phyloP scores from a whole-genome alignment of 37 sponge, comb jelly and placozoan genomes.

The Cladorhizidae sp. region DNA sequence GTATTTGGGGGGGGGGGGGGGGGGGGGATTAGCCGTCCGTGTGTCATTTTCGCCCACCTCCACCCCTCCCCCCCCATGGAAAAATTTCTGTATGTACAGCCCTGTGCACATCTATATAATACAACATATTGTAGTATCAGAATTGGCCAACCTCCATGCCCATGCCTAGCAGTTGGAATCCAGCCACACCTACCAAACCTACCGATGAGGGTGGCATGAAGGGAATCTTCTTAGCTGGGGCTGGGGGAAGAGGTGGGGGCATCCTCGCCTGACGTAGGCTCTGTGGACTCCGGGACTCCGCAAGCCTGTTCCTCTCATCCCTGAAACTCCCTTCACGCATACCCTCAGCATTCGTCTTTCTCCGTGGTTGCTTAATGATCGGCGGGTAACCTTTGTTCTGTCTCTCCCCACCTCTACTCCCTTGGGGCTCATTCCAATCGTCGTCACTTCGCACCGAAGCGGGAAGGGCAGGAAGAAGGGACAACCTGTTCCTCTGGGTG shows the following conservation, averaged over 20 bases:
- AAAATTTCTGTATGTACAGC: background rate
- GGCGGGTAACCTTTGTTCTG: background rate
- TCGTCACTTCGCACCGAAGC: background rate
- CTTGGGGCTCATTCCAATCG: background rate
- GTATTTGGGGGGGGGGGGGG: too few species aligned
- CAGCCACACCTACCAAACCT: too few species aligned
- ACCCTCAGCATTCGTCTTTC: background rate
- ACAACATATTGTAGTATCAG: background rate
- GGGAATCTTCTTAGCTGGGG: background rate
- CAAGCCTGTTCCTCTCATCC: background rate
- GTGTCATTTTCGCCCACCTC: too few species aligned
- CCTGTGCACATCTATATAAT: background rate
- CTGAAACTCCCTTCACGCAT: background rate
- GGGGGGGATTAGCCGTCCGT: too few species aligned
- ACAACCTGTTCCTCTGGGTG: too few species aligned
- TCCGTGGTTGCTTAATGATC: background rate
- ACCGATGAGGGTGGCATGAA: background rate
- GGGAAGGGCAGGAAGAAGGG: background rate
- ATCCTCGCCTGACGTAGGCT: background rate
- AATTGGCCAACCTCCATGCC: background rate
- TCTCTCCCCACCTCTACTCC: background rate
- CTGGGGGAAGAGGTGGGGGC: background rate
- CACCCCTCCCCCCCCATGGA: background rate
- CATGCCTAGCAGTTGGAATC: background rate
- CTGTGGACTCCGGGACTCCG: background rate